These are phyloP conservation scores for Euleptes europaea DNA, from an alignment of 2,113 vertebrate species.

Conservation along the genomic window DNA sequence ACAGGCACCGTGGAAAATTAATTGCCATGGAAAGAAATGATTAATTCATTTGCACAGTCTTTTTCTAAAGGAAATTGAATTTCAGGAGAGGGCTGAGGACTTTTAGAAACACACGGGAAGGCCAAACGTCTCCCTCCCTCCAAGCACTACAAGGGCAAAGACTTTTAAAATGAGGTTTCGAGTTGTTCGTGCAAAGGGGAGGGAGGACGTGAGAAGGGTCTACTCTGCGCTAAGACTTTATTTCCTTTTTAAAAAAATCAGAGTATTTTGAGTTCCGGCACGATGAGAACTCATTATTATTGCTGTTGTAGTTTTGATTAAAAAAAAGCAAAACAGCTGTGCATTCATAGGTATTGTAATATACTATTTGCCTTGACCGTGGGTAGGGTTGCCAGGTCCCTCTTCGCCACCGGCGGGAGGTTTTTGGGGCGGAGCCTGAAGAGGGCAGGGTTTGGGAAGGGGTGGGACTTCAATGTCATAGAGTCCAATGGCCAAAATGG, in stretches of 20 bases:
- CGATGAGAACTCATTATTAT: background rate
- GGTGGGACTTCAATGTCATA: too few relatives aligned
- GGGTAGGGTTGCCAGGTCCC: too few relatives aligned
- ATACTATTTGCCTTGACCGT: background rate
- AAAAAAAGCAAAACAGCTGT: background rate
- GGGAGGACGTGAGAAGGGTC: fast-evolving
- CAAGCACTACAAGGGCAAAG: background rate
- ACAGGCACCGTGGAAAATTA: slow-evolving; percentile 6
- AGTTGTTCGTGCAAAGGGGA: background rate
- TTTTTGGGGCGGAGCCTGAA: too few relatives aligned
- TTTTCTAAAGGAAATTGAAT: background rate
- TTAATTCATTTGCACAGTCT: slow-evolving; percentile 13
- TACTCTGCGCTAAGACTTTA: fast-evolving
- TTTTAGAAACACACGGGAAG: slow-evolving; percentile 11
- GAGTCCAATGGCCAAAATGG: too few relatives aligned
- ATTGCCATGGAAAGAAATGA: background rate
- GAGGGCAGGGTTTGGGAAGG: too few relatives aligned
- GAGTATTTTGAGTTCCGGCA: background rate
- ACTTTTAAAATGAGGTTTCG: background rate
- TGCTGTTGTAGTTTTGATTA: background rate
- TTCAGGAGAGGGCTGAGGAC: background rate
- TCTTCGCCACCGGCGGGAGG: too few relatives aligned
- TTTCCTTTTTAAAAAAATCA: fast-evolving
- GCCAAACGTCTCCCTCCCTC: background rate
- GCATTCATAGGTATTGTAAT: background rate